A percentile compares a stretch with the other conserved stretches of the same genome.
Evolutionary conservation across 2,888 invertebrate species (phyloP).

Genomic region (Sesia apiformis): DNA sequence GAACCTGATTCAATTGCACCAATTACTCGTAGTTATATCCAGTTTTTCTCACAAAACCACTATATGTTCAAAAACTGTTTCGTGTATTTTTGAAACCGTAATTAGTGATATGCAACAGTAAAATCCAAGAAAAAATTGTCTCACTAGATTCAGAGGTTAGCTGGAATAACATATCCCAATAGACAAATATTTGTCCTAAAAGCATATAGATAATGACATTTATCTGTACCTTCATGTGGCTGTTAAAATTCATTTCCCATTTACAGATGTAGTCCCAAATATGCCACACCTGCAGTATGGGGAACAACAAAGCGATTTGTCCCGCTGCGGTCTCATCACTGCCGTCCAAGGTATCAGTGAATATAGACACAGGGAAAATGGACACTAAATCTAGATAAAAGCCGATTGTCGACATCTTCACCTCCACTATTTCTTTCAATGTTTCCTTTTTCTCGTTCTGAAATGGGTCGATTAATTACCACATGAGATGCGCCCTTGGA

Average conservation of each 20-base stretch:
- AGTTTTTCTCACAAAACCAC: too few species aligned
- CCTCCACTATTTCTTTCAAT: slow-evolving; percentile 54
- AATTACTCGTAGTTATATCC: too few species aligned
- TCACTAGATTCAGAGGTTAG: too few species aligned
- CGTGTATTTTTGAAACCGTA: too few species aligned
- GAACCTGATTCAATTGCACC: too few species aligned
- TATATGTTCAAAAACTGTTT: too few species aligned
- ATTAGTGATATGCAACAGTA: too few species aligned
- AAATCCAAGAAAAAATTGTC: too few species aligned
- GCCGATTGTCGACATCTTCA: slow-evolving; percentile 53
- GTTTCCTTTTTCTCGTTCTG: slow-evolving; percentile 50
- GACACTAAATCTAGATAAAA: slow-evolving; percentile 63
- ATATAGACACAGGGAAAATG: slow-evolving; percentile 54
- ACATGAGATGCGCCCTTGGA: not conserved
- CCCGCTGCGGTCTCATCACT: slow-evolving; percentile 31
- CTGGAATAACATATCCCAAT: too few species aligned
- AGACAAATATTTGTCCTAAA: too few species aligned
- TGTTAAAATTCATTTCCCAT: slow-evolving; percentile 44
- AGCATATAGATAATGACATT: too few species aligned
- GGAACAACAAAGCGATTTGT: slow-evolving; percentile 43
- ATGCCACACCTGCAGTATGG: slow-evolving; percentile 59
- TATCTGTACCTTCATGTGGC: slow-evolving; percentile 37
- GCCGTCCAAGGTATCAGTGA: slow-evolving; percentile 50
- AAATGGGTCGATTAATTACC: slow-evolving; percentile 7
- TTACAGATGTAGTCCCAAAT: slow-evolving; percentile 48